A percentile compares a stretch with the other conserved stretches of the same genome.
These are phyloP conservation scores for Novumbra hubbsi DNA, from an alignment of 2,797 vertebrate genomes.

Conservation along the genomic window DNA sequence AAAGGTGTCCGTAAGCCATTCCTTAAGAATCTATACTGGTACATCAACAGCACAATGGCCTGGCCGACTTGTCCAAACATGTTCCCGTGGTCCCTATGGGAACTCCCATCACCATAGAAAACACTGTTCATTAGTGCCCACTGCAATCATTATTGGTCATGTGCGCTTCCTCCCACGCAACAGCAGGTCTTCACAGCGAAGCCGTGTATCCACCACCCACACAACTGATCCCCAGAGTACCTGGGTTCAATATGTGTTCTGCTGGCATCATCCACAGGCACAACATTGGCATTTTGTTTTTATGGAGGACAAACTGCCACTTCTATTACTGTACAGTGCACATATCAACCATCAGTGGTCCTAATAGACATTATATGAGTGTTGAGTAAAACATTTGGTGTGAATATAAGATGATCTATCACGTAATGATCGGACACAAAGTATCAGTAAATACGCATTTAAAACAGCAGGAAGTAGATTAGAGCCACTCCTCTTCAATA, in stretches of 20 bases:
- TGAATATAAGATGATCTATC: no score
- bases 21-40: not conserved
- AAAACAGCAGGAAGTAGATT: no score
- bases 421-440: no score
- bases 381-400: no score
- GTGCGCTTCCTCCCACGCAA: slow-evolving; percentile 13
- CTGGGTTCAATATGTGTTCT: slow-evolving; percentile 3
- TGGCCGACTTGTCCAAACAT: slow-evolving; percentile 3
- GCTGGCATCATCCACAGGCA: not conserved
- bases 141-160: slow-evolving; percentile 2
- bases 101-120: slow-evolving; percentile 8
- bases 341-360: not conserved
- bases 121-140: slow-evolving; percentile 20
- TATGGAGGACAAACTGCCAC: not conserved
- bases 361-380: no score
- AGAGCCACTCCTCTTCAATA: no score
- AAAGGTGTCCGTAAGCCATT: slow-evolving; percentile 24
- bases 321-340: not conserved
- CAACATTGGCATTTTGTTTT: not conserved
- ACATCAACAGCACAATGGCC: not conserved
- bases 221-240: slow-evolving; percentile 11
- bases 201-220: slow-evolving; percentile 10
- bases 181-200: slow-evolving; percentile 14
- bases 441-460: no score
- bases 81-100: not conserved